Evolutionary conservation across 2,888 invertebrate species (phyloP).

Genomic region (Scaptomyza tumidula): DNA sequence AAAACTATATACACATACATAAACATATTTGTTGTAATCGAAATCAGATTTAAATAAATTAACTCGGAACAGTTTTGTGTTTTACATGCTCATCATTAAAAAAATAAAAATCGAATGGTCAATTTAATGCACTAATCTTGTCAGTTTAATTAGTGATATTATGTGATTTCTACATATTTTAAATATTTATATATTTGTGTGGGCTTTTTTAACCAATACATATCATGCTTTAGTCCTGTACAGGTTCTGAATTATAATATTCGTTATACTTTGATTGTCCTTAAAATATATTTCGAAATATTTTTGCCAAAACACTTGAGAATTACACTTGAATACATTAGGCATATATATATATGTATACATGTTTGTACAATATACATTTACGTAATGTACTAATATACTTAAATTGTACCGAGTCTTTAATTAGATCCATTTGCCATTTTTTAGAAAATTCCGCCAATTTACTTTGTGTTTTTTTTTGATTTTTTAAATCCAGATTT

Average conservation of each 20-base stretch:
- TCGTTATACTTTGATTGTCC: background rate
- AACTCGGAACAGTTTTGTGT: conserved; percentile 4
- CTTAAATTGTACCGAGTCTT: conserved; percentile 35
- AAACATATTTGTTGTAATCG: background rate
- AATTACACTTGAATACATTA: conserved; percentile 40
- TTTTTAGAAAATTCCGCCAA: conserved; percentile 15
- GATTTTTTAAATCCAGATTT: conserved; percentile 11
- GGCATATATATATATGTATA: conserved; percentile 1
- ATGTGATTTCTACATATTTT: conserved; percentile 10
- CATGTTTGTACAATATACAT: conserved; percentile 2
- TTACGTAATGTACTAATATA: conserved; percentile 42
- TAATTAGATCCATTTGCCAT: conserved; percentile 45
- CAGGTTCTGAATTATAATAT: background rate
- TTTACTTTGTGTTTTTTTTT: conserved; percentile 6
- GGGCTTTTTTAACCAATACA: background rate
- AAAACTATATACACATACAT: conserved; percentile 3
- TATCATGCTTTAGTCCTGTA: too few species aligned
- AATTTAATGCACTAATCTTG: conserved; percentile 24
- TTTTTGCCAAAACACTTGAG: conserved; percentile 37
- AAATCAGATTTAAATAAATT: conserved; percentile 28
- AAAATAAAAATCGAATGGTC: conserved; percentile 3
- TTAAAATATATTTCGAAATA: background rate
- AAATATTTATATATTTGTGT: background rate
- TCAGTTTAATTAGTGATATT: conserved; percentile 10
- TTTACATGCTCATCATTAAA: conserved; percentile 1